These are phyloP conservation scores for Danio aesculapii DNA, from an alignment of 2,797 vertebrate species.

Conservation along the genomic window DNA sequence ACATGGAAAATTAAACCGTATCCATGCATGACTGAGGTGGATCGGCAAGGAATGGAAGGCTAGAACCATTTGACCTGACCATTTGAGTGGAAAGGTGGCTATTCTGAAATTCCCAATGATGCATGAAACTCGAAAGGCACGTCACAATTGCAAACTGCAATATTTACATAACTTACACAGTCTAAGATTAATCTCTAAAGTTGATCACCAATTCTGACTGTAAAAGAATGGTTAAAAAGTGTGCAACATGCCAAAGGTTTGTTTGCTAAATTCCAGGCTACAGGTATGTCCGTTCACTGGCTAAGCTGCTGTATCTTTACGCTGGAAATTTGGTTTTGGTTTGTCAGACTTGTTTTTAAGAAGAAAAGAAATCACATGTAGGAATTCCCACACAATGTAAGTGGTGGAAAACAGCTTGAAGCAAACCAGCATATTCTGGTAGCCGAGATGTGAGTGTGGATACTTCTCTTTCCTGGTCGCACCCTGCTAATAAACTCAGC, in stretches of 20 bases:
- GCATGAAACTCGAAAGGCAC: background rate
- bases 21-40: no score
- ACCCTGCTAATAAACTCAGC: slow-evolving; percentile 19
- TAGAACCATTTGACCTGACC: no score
- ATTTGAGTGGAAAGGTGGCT: no score
- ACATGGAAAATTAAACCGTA: no score
- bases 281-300: background rate
- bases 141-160: background rate
- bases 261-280: background rate
- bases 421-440: slow-evolving; percentile 14
- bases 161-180: background rate
- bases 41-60: no score
- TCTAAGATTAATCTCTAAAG: background rate
- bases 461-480: slow-evolving; percentile 24
- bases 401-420: slow-evolving; percentile 4
- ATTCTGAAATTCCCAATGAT: background rate
- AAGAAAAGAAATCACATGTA: background rate
- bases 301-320: background rate
- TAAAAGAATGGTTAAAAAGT: background rate
- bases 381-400: background rate
- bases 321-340: background rate
- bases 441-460: background rate
- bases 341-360: slow-evolving; percentile 10
- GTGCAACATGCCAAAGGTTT: background rate
- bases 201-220: no score